Base-by-base conservation (phyloP, 2,113 vertebrate species). In the Halichoeres trimaculatus region DNA sequence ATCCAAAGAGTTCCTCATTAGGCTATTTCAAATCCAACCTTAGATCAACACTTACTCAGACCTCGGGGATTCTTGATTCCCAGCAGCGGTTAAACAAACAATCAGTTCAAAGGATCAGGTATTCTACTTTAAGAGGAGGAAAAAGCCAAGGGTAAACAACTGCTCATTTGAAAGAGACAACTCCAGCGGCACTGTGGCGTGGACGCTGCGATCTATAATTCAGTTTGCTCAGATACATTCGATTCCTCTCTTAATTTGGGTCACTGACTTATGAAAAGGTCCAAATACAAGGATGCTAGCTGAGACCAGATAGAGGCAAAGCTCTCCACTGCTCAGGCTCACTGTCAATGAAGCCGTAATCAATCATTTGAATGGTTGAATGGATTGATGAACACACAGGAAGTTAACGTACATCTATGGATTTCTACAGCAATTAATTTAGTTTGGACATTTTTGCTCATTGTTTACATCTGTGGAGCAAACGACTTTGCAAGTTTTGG, bases 1-100 rank as follows among this genome's bases (percentile, higher is more conserved):
- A 90, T 92, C 90, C 91, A 92, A 92, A 92, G 89, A 92, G 87
- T 91, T 94, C 93, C 94, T 96, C 91, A 93, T 94, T 94, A 95
- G 90, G 87, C 90, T 92, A 93, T 90, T 92, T 93, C 91, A 91
- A 95, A 93, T 93, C 91, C 84, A 86, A 85, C 89, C 91, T 95
- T 94, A 94, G 89, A 93, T 93, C 92, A 94, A 90, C 70, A 88
- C 92, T 92, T 95, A 92, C 92, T 90, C 87, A 92, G 85, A 91
- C 91, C 93, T 93, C 82, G 20, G 89, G 94, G 94, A 95, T 90
- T 86, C 89, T 86, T 74, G 81, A 89, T 92, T 94, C 92, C 93
- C 93, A 93, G 91, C 90, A 87, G 91, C 90, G 80, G 89, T 94
- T 92, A 90, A 94, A 93, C 89, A 95, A 94, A 93, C 90, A 90